These are phyloP conservation scores for Tinamus guttatus DNA, from an alignment of 2,113 vertebrate species.

Conservation along the genomic window DNA sequence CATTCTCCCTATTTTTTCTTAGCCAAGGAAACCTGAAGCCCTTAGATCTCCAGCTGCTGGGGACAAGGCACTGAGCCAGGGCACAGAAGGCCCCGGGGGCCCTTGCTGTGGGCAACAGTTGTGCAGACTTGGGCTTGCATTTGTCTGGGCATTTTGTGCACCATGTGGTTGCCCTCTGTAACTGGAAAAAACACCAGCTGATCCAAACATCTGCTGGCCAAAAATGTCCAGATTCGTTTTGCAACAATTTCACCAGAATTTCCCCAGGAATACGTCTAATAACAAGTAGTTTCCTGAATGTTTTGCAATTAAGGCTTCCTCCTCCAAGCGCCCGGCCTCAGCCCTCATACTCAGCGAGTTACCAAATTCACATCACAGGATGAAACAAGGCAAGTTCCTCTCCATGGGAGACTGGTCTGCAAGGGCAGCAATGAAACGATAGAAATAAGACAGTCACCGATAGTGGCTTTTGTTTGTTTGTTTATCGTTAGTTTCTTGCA, in stretches of 20 bases:
- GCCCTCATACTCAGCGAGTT: background rate
- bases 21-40: background rate
- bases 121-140: fast-evolving
- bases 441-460: background rate
- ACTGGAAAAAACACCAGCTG: background rate
- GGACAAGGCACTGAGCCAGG: too few relatives aligned
- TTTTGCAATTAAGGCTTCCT: background rate
- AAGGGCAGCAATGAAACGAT: background rate
- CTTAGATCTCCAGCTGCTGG: background rate
- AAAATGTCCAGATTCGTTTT: background rate
- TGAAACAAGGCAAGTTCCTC: background rate
- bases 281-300: background rate
- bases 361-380: background rate
- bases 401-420: background rate
- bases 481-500: background rate
- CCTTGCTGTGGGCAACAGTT: too few relatives aligned
- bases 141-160: fast-evolving
- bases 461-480: background rate
- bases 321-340: background rate
- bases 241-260: fast-evolving
- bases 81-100: too few relatives aligned
- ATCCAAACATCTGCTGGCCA: too few relatives aligned
- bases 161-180: fast-evolving
- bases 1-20: background rate
- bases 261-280: background rate